Base-by-base conservation (phyloP, 2,797 vertebrate species). In the Anomalospiza imberbis region DNA sequence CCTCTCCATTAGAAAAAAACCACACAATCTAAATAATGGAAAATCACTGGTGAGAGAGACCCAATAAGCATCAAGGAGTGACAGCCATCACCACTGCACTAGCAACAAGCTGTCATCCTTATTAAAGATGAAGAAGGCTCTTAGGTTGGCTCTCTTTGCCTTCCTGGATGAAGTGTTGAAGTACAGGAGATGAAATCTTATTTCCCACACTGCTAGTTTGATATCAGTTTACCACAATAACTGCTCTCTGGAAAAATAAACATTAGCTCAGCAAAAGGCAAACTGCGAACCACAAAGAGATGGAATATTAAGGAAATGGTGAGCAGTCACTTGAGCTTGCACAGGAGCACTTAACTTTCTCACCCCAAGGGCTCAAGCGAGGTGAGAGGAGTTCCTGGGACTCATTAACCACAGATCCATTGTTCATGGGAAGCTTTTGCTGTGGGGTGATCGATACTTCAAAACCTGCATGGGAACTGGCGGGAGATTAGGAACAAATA, bases 251-350 rank as follows among this genome's bases (percentile, higher is more conserved):
- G 75, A 89, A 95, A 57, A 94, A 92, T 38, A 94, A 96, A 97
- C 86, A 96, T 94, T 76, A 94, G 81, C 81, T 95, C 78, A 95
- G 93, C 67, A 89, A 82, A 67, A 57, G 42, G 76, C 82, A 94
- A 95, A 95, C 84, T 68, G 8, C 53, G 87, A 73, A 92, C 63
- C 42, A 95, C 77, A 91, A 82, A 95, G 95, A 79, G 71, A 40
- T 42, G 82, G 84, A 96, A 95, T 95, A 95, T 95, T 89, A 84
- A 92, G 95, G 95, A 96, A 96, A 60, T 75, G 18, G 91, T 60
- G 78, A 95, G 88, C 83, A 93, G 66, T 89, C 88, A 93, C 93
- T 96, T 82, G 88, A 96, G 81, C 83, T 93, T 45, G 44, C 70
- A 82, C 73, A 61, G 88, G 38, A 88, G 63, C 91, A 90, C 95